These are phyloP conservation scores for Pollenia angustigena DNA, from an alignment of 2,888 invertebrate genomes.

Conservation along the genomic window DNA sequence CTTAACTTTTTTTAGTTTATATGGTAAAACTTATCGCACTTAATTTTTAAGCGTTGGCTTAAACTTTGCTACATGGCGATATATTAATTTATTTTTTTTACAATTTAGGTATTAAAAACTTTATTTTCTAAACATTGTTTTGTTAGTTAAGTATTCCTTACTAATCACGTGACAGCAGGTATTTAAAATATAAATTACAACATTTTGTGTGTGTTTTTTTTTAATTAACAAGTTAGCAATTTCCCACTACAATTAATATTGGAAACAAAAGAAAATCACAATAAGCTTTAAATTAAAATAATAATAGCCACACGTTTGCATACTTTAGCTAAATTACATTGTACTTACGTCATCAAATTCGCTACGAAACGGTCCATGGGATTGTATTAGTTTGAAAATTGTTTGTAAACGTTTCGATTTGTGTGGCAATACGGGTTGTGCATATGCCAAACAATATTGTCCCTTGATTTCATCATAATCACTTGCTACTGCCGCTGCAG, in stretches of 20 bases:
- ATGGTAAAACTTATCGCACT: too few species aligned
- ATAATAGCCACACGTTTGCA: conserved; percentile 37
- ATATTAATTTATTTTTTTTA: too few species aligned
- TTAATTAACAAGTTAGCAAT: not conserved
- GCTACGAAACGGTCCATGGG: conserved; percentile 87
- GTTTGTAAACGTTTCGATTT: conserved; percentile 84
- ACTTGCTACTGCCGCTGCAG: conserved; percentile 22
- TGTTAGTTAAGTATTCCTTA: not conserved
- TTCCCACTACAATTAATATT: conserved; percentile 29
- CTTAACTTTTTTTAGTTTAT: too few species aligned
- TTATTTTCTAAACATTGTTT: conserved; percentile 3
- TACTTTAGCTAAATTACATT: conserved; percentile 13
- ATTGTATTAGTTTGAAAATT: conserved; percentile 86
- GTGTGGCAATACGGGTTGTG: conserved; percentile 86
- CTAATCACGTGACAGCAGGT: not conserved
- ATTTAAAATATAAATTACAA: conserved; percentile 25
- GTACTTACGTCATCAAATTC: conserved; percentile 88
- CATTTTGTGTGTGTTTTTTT: not conserved
- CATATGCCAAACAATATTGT: conserved; percentile 88
- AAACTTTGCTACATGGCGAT: too few species aligned
- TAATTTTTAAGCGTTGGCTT: too few species aligned
- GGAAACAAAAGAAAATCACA: conserved; percentile 2
- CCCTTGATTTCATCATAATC: conserved; percentile 81
- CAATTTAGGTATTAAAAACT: not conserved
- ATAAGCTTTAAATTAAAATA: conserved; percentile 3